Evolutionary conservation across 2,113 vertebrate species (phyloP).

Genomic region (western clawed frog (Xenopus tropicalis)): DNA sequence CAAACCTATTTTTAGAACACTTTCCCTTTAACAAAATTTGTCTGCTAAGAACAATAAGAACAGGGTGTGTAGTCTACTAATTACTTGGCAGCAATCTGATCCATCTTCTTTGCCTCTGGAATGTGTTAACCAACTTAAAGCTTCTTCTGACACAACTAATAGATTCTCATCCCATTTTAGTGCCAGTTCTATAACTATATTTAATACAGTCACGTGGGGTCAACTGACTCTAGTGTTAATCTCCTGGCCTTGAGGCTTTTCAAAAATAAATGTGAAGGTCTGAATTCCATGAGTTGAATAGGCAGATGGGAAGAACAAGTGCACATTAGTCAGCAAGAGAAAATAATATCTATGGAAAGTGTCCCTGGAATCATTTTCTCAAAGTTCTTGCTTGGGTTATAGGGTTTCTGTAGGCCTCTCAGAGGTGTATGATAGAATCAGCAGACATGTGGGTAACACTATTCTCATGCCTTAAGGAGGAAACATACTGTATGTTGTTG

Average conservation of each 20-base stretch:
- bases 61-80: constrained; percentile 49
- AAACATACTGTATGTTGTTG: too few species aligned
- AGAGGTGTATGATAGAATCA: too few species aligned
- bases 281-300: constrained; percentile 62
- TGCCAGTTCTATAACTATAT: constrained; percentile 57
- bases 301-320: constrained; percentile 72
- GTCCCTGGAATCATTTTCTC: constrained; percentile 68
- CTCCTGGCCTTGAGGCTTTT: constrained; percentile 65
- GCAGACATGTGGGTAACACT: too few species aligned
- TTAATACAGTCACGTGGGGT: constrained; percentile 61
- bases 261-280: constrained; percentile 61
- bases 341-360: constrained; percentile 69
- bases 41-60: constrained; percentile 52
- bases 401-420: too few species aligned
- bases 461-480: too few species aligned
- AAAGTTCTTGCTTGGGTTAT: constrained; percentile 5
- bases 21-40: neutral
- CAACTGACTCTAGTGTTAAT: constrained; percentile 65
- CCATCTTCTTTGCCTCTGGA: constrained; percentile 44
- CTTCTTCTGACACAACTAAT: constrained; percentile 55
- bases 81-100: constrained; percentile 55
- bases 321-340: constrained; percentile 58
- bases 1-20: neutral
- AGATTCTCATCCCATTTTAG: constrained; percentile 46
- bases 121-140: constrained; percentile 48